A percentile compares a stretch with the other conserved stretches of the same genome.
phyloP scores from a whole-genome alignment of 2,797 vertebrate genomes.

The Alcedo atthis region DNA sequence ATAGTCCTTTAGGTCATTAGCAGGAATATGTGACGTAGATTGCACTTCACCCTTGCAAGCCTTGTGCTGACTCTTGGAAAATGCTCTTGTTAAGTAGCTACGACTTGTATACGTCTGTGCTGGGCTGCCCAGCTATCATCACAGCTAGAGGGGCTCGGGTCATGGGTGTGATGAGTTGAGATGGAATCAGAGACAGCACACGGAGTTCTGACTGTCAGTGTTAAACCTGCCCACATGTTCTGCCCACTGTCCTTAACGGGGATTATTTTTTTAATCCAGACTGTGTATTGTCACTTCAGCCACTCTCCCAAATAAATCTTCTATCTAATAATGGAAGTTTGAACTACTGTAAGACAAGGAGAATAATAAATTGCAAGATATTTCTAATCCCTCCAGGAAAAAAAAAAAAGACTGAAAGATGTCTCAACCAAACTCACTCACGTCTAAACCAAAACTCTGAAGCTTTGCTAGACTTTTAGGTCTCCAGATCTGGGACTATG shows the following conservation, averaged over 20 bases:
- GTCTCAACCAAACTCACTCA: background rate
- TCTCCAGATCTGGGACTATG: background rate
- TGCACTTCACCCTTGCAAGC: conserved; percentile 22
- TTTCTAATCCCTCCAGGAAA: background rate
- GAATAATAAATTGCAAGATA: background rate
- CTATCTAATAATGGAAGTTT: background rate
- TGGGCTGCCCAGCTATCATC: background rate
- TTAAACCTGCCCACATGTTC: background rate
- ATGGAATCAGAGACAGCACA: background rate
- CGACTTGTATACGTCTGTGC: background rate
- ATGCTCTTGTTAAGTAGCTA: conserved; percentile 15
- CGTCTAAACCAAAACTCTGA: background rate
- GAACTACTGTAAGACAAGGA: background rate
- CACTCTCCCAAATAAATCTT: background rate
- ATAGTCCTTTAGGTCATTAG: conserved; percentile 50
- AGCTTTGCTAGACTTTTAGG: background rate
- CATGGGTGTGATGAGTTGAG: background rate
- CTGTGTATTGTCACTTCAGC: background rate
- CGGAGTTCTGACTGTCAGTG: background rate
- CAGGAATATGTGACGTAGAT: conserved; percentile 42
- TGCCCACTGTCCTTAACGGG: background rate
- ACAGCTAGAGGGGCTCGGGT: background rate
- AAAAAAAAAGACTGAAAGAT: background rate
- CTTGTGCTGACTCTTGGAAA: conserved; percentile 42
- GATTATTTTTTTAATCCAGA: background rate